phyloP scores from a whole-genome alignment of 2,888 invertebrate genomes.

The Eupithecia exiguata region DNA sequence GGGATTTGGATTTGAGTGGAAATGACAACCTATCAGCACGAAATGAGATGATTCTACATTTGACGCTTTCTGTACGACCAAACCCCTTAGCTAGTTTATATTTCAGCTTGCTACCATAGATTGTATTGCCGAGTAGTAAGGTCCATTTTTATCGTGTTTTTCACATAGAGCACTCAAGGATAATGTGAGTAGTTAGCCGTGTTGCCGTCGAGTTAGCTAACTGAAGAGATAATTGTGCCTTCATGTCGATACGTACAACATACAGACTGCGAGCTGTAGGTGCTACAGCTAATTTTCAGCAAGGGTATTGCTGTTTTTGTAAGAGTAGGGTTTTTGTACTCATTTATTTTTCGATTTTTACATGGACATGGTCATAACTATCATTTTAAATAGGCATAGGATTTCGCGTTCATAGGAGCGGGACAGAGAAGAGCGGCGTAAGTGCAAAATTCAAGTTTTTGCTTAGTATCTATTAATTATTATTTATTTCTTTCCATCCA shows the following conservation, averaged over 20 bases:
- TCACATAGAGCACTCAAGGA: slow-evolving; percentile 7
- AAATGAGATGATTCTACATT: not conserved
- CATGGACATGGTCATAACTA: too few relatives aligned
- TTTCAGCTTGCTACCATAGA: not conserved
- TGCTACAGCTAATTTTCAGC: not conserved
- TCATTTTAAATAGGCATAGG: too few relatives aligned
- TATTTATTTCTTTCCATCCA: too few relatives aligned
- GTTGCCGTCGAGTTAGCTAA: slow-evolving; percentile 22
- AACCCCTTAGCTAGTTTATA: slow-evolving; percentile 1
- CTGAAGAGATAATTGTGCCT: slow-evolving; percentile 22
- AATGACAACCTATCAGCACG: not conserved
- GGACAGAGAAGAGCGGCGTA: too few relatives aligned
- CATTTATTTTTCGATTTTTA: not conserved
- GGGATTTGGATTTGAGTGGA: not conserved
- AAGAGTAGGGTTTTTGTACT: not conserved
- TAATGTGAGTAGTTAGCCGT: slow-evolving; percentile 27
- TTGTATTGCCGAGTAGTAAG: slow-evolving; percentile 13
- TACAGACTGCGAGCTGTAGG: slow-evolving; percentile 8
- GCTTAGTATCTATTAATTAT: too few relatives aligned
- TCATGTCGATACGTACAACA: slow-evolving; percentile 20
- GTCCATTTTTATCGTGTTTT: slow-evolving; percentile 21
- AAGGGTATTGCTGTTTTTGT: not conserved
- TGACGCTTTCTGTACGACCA: not conserved
- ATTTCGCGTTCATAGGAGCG: too few relatives aligned
- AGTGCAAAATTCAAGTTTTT: too few relatives aligned